A percentile compares a stretch with the other conserved stretches of the same genome.
phyloP scores from a whole-genome alignment of 2,113 vertebrate species.

The Hemichromis elongatus region DNA sequence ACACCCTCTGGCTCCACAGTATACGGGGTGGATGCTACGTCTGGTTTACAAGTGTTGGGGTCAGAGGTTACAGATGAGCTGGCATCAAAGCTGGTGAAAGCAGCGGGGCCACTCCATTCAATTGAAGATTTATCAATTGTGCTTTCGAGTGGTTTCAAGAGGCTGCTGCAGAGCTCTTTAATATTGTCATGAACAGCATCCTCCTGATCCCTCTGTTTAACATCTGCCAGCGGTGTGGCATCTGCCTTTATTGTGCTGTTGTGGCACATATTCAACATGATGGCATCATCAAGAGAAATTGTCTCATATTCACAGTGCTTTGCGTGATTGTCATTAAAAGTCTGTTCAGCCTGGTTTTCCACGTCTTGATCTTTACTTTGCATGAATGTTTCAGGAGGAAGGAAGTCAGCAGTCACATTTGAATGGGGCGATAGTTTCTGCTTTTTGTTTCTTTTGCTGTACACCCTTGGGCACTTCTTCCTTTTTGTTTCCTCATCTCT shows the following conservation, averaged over 20 bases:
- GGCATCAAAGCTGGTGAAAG: constrained; percentile 35
- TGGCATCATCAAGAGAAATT: constrained; percentile 78
- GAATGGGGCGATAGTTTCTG: constrained; percentile 51
- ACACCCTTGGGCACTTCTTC: constrained; percentile 85
- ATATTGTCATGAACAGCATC: constrained; percentile 37
- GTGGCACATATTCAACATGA: constrained; percentile 82
- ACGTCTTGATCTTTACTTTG: constrained; percentile 58
- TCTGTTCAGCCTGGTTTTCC: constrained; percentile 66
- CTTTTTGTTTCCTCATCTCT: constrained; percentile 77
- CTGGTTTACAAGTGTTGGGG: constrained; percentile 56
- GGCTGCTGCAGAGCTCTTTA: constrained; percentile 41
- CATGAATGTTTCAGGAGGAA: constrained; percentile 32
- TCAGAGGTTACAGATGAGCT: constrained; percentile 53
- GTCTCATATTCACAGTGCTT: constrained; percentile 78
- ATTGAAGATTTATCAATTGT: constrained; percentile 50
- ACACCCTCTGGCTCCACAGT: constrained; percentile 43
- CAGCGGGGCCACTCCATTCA: constrained; percentile 69
- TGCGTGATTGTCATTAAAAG: constrained; percentile 68
- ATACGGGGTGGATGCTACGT: constrained; percentile 44
- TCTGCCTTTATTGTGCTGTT: constrained; percentile 65
- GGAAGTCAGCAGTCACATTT: constrained; percentile 20
- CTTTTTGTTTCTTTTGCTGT: constrained; percentile 83
- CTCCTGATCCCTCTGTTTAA: neutral
- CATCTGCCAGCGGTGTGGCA: neutral
- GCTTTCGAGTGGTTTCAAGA: constrained; percentile 63